Percentiles rank a stretch among this genome's conserved stretches.
Evolutionary conservation across 2,888 invertebrate species (phyloP).

Genomic region (Macrosiphum euphorbiae): DNA sequence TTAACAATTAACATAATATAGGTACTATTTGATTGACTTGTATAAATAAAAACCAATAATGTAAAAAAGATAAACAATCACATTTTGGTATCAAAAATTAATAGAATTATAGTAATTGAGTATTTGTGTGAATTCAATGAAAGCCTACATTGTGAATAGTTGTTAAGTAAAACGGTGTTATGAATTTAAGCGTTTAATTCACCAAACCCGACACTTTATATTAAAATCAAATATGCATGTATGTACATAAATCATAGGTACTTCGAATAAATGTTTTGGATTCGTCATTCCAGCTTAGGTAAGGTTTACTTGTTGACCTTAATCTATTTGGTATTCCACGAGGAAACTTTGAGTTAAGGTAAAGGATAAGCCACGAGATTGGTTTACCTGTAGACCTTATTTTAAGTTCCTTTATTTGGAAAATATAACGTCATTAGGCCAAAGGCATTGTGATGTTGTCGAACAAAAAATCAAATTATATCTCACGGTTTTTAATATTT

Average conservation of each 20-base stretch:
- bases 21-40: not conserved
- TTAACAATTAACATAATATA: not conserved
- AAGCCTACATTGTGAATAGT: not conserved
- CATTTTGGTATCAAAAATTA: not conserved
- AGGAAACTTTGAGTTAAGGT: not conserved
- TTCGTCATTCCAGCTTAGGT: not conserved
- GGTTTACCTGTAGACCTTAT: not conserved
- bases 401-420: not conserved
- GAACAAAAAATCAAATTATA: not conserved
- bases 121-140: not conserved
- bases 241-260: not conserved
- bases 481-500: not conserved
- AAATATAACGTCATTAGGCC: not conserved
- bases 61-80: not conserved
- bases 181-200: not conserved
- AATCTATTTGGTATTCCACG: conserved; percentile 19
- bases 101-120: not conserved
- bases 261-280: not conserved
- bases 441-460: not conserved
- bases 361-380: not conserved
- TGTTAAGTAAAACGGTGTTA: not conserved
- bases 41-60: not conserved
- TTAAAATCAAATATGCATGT: not conserved
- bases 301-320: not conserved
- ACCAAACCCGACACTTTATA: not conserved